Evolutionary conservation across 2,888 invertebrate species (phyloP), one percentile per base, ranked within the genome.

Genomic region (Abrostola tripartita): DNA sequence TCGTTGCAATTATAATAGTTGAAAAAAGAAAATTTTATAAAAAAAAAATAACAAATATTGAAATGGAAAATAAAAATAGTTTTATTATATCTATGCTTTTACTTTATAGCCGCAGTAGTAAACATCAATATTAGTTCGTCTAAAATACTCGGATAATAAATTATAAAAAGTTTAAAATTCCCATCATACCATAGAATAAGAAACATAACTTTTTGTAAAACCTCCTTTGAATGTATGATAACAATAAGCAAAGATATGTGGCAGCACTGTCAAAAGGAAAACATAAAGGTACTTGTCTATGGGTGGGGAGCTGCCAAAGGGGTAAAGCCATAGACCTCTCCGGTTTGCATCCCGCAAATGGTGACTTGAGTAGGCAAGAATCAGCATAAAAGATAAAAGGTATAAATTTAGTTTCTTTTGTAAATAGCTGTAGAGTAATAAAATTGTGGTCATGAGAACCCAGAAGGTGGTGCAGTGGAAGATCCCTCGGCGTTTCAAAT

Each of bases 401-500:
- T 85, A 90, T 7, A 90, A 57, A 49, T 91, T 88, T 0, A 84
- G 24, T 74, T 87, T 90, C 42, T 81, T 89, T 11, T 69, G 65
- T n/a, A 86, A 5, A 52, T 86, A 85, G 53, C 92, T 88, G 49
- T 88, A 91, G 0, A 76, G 0, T 0, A 91, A 59, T 0, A 90
- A 62, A 1, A 82, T 1, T 0, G 65, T 24, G 0, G 89, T 84
- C 0, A 90, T 1, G 0, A 87, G 35, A 0, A 91, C 41, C 87
- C 90, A 92, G 37, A 92, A 84, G 0, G 92, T 85, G 0, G 92
- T 90, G 66, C 92, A 92, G 54, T 94, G 94, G 63, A 94, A 87
- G 0, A 93, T 76, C 0, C 94, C 94, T 8, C 94, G 76, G 12
- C 87, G 86, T 55, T 85, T 89, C 0, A 89, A 37, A 11, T 84